phyloP scores from a whole-genome alignment of 2,113 vertebrate species.

The Fregata magnificens region DNA sequence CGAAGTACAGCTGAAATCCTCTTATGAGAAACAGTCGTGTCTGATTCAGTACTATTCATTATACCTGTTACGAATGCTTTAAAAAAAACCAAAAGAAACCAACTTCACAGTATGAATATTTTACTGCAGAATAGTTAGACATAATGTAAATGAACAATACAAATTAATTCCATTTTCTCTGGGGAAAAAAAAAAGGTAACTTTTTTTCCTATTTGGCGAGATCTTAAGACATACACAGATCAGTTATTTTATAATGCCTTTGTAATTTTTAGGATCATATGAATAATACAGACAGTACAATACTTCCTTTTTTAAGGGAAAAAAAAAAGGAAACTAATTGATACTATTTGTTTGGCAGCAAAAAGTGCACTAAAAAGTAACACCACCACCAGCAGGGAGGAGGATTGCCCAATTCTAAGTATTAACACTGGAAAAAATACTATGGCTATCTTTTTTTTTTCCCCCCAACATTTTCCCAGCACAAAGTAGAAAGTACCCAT shows the following conservation, averaged over 20 bases:
- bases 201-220: neutral
- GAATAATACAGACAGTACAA: constrained; percentile 3
- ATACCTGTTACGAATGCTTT: neutral
- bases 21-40: neutral
- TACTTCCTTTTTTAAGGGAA: neutral
- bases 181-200: neutral
- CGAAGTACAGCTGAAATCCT: neutral
- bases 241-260: neutral
- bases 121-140: neutral
- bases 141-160: neutral
- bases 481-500: neutral
- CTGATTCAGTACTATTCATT: neutral
- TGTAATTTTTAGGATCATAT: constrained; percentile 7
- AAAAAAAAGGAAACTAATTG: neutral
- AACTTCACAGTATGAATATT: neutral
- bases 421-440: neutral
- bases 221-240: neutral
- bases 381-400: neutral
- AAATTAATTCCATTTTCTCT: neutral
- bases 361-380: constrained; percentile 23
- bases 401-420: neutral
- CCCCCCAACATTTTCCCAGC: neutral
- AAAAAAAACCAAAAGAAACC: neutral
- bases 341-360: constrained; percentile 9
- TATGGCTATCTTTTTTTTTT: neutral